Evolutionary conservation across 2,888 invertebrate species (phyloP).

Genomic region (Acanthosoma haemorrhoidale): DNA sequence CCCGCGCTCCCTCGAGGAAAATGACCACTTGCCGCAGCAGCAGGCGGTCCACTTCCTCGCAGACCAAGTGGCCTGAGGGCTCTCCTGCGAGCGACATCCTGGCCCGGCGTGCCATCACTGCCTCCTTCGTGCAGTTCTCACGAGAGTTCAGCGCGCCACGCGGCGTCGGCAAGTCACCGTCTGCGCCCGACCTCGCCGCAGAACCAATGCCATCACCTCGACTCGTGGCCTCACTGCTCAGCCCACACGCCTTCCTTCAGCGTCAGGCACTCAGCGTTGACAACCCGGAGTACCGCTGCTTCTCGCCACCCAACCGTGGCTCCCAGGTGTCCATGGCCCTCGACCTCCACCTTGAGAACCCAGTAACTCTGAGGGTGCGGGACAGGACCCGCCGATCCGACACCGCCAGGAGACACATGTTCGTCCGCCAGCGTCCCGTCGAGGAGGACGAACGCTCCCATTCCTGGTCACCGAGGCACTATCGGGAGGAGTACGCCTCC

Average conservation of each 20-base stretch:
- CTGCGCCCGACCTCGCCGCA: conserved; percentile 55
- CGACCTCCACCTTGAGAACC: conserved; percentile 64
- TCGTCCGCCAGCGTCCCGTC: conserved; percentile 68
- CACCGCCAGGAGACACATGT: conserved; percentile 65
- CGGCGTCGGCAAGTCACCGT: conserved; percentile 51
- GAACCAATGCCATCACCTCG: conserved; percentile 41
- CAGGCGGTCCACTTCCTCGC: conserved; percentile 44
- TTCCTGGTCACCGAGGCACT: conserved; percentile 38
- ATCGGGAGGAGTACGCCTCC: conserved; percentile 18
- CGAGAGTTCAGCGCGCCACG: conserved; percentile 45
- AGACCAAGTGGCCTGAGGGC: conserved; percentile 40
- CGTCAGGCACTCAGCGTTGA: conserved; percentile 80
- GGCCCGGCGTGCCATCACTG: conserved; percentile 47
- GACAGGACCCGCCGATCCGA: conserved; percentile 59
- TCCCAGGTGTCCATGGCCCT: conserved; percentile 66
- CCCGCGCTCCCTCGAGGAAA: conserved; percentile 33
- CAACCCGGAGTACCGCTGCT: conserved; percentile 49
- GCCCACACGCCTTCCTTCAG: conserved; percentile 58
- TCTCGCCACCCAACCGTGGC: conserved; percentile 42
- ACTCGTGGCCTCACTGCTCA: conserved; percentile 51
- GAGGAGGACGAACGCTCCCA: conserved; percentile 55
- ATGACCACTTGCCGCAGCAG: conserved; percentile 47
- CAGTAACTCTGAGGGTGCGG: conserved; percentile 52
- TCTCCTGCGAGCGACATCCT: conserved; percentile 42
- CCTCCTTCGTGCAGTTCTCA: conserved; percentile 52